These are phyloP conservation scores for Phalacrocorax brasilianus DNA, from an alignment of 2,113 vertebrate genomes.

Conservation along the genomic window DNA sequence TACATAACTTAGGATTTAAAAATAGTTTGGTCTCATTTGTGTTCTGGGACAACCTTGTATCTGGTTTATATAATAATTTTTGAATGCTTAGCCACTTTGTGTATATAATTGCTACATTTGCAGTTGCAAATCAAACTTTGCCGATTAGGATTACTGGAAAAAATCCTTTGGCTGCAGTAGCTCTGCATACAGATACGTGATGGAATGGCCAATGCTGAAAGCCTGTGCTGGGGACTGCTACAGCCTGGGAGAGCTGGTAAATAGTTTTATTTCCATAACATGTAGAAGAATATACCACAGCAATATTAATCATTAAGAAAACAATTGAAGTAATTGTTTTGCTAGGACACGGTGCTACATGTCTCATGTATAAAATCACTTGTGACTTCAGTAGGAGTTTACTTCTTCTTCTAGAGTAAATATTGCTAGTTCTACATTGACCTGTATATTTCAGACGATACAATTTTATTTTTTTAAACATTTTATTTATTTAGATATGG, in stretches of 20 bases:
- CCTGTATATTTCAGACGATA: not conserved
- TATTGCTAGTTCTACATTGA: not conserved
- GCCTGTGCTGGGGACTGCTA: not conserved
- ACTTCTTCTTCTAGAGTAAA: not conserved
- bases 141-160: not conserved
- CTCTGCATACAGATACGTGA: not conserved
- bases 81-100: not conserved
- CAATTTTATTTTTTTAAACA: not conserved
- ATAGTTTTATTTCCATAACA: not conserved
- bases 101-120: not conserved
- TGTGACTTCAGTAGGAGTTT: not conserved
- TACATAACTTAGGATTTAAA: not conserved
- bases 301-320: not conserved
- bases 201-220: not conserved
- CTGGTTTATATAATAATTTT: not conserved
- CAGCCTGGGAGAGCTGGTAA: not conserved
- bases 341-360: not conserved
- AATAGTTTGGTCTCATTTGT: not conserved
- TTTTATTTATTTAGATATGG: not conserved
- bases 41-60: not conserved
- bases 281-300: not conserved
- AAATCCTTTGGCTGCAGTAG: not conserved
- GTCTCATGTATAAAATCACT: not conserved
- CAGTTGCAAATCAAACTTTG: not conserved
- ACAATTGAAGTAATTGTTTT: not conserved